Conservation (phyloP, 2,797 vertebrate species). For the Hydrocynus forskahlii region DNA sequence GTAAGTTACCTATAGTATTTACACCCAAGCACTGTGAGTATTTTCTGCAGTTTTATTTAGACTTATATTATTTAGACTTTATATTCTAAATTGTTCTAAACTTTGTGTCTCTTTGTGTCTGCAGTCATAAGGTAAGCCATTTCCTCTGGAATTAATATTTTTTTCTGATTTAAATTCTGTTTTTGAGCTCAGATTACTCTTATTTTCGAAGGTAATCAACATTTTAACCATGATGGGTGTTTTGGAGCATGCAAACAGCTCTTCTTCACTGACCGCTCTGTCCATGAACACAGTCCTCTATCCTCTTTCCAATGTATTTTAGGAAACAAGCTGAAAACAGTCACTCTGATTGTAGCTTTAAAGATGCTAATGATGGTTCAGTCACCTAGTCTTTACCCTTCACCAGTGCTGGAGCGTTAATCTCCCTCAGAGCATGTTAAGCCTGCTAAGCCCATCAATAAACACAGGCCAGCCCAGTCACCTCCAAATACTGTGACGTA, state of each 20-base stretch:
- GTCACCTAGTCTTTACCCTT: slow-evolving; percentile 3
- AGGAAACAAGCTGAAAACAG: not conserved
- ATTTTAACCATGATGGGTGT: not conserved
- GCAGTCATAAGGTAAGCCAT: too few species aligned
- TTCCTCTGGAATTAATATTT: too few species aligned
- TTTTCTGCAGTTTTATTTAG: too few species aligned
- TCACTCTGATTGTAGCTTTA: slow-evolving; percentile 3
- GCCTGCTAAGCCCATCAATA: not conserved
- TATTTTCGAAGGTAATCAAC: not conserved
- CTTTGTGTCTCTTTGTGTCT: too few species aligned
- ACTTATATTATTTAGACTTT: too few species aligned
- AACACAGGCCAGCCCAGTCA: slow-evolving; percentile 1
- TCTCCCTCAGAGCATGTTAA: slow-evolving; percentile 10
- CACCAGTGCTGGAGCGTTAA: not conserved
- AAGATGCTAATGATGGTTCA: slow-evolving; percentile 11
- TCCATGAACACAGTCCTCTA: not conserved
- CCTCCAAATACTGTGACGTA: slow-evolving; percentile 8
- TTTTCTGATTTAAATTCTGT: too few species aligned
- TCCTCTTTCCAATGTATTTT: not conserved
- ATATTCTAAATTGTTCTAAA: too few species aligned
- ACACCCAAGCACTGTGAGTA: too few species aligned
- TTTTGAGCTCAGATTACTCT: not conserved
- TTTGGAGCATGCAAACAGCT: too few species aligned
- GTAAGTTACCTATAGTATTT: too few species aligned
- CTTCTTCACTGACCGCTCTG: not conserved